Base-by-base conservation (phyloP, 2,113 vertebrate species). In the Dicerorhinus sumatrensis region DNA sequence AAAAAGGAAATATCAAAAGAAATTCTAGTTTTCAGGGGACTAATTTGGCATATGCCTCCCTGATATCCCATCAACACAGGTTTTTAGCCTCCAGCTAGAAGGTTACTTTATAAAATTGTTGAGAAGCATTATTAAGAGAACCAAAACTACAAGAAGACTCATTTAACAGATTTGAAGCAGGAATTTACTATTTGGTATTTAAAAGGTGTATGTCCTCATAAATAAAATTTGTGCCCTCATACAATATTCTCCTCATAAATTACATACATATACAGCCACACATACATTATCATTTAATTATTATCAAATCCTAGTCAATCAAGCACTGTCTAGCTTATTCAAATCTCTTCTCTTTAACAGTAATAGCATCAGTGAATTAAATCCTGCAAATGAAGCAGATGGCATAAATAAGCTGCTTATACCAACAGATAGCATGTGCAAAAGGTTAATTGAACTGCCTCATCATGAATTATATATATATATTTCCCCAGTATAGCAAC, bases 401-500 rank as follows among this genome's bases (percentile, higher is more conserved):
- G 62, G 62, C 62, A 95, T 76, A 82, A 95, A 93, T 79, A 89
- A 89, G 8, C 72, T 89, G n/a, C 75, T 84, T 80, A 79, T 75
- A 86, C 31, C 39, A 95, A 94, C 1, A 92, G 14, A 89, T 14
- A 95, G n/a, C 69, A 51, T 63, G 18, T 87, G 48, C 33, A 36
- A 94, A 95, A 96, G 91, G 51, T 95, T 97, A 94, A 95, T 60
- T 95, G 75, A 97, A 51, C 13, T 83, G 13, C 39, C 36, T 89
- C 20, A 36, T 95, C n/a, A 92, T 67, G 17, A 93, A 81, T 80
- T 97, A 75, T 70, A 89, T 69, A 80, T 81, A 62, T 23, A 48
- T 27, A 46, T 86, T 69, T 51, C 36, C 23, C 31, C 13, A 94
- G 25, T 80, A 65, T 82, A 94, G 13, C 36, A 87, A 60, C 29